A percentile compares a stretch with the other conserved stretches of the same genome.
Evolutionary conservation across 2,888 invertebrate species (phyloP).

Genomic region (Suillia variegata): DNA sequence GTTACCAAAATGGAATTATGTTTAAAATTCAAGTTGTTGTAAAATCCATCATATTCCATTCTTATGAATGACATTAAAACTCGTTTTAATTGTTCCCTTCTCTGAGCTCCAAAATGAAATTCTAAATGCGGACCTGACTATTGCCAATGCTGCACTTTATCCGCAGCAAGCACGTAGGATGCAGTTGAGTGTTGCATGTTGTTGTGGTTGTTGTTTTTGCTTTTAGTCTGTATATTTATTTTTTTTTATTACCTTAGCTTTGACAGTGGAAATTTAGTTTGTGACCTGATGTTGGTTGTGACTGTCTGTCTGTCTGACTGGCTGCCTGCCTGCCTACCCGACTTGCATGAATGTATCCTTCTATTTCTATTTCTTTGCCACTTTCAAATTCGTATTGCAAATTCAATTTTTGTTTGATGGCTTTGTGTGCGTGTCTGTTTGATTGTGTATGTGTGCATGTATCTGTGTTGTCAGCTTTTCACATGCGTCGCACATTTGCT

Average conservation of each 20-base stretch:
- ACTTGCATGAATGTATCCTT: background rate
- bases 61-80: no score
- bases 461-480: background rate
- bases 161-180: background rate
- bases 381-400: constrained; percentile 2
- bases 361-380: background rate
- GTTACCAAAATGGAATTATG: no score
- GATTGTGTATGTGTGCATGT: no score
- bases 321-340: no score
- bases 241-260: no score
- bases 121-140: no score
- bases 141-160: background rate
- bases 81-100: no score
- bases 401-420: constrained; percentile 7
- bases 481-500: background rate
- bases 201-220: background rate
- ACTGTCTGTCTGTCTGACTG: background rate
- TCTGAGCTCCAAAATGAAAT: no score
- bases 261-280: background rate
- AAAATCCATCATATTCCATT: no score
- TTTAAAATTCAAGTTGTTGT: no score
- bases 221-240: no score
- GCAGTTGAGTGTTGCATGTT: background rate
- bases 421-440: background rate
- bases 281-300: background rate